These are phyloP conservation scores for Tachyglossus aculeatus DNA, from an alignment of 2,797 vertebrate genomes.

Conservation along the genomic window DNA sequence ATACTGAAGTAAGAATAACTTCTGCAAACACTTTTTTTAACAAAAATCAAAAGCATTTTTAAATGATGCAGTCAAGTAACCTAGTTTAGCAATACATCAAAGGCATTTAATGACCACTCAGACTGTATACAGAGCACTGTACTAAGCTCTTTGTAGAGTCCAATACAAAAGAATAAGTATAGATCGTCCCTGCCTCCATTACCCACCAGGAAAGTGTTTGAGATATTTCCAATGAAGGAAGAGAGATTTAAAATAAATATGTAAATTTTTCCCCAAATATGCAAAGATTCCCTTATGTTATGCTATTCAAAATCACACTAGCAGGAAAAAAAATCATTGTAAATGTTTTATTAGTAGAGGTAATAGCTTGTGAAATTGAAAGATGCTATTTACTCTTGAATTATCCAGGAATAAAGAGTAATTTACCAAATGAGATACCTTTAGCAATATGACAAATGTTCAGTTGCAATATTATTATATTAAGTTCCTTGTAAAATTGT, in stretches of 20 bases:
- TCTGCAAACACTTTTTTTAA: constrained; percentile 2
- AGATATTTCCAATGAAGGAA: constrained; percentile 32
- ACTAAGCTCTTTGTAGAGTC: too few relatives aligned
- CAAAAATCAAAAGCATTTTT: constrained; percentile 16
- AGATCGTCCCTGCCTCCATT: too few relatives aligned
- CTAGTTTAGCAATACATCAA: constrained; percentile 30
- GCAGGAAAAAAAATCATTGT: not conserved
- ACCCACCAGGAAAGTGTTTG: too few relatives aligned
- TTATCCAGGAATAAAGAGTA: not conserved
- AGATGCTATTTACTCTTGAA: constrained; percentile 17
- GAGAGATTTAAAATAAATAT: constrained; percentile 31
- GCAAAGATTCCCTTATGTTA: not conserved
- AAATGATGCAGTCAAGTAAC: constrained; percentile 40
- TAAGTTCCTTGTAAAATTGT: too few relatives aligned
- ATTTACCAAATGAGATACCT: too few relatives aligned
- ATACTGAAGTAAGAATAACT: not conserved
- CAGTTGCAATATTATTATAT: too few relatives aligned
- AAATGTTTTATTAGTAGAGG: not conserved
- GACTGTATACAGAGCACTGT: constrained; percentile 1
- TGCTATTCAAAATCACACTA: constrained; percentile 7
- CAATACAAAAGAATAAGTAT: too few relatives aligned
- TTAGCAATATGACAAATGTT: too few relatives aligned
- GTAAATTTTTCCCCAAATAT: constrained; percentile 23
- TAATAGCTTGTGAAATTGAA: constrained; percentile 5
- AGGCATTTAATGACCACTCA: too few relatives aligned